Evolutionary conservation across 2,888 invertebrate species (phyloP).

Genomic region (Druceiella hillmani): DNA sequence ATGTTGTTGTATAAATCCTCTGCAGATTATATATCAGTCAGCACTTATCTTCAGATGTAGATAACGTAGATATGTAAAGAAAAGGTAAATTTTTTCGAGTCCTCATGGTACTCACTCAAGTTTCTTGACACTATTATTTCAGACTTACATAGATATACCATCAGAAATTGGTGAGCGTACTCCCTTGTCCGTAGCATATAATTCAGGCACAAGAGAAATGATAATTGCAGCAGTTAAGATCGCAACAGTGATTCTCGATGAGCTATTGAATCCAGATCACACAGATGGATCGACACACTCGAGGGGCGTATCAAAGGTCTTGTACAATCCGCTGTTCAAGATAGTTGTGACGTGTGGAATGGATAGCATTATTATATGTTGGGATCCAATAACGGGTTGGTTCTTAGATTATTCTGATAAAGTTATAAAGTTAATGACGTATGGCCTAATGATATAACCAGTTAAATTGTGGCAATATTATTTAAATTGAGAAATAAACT

Average conservation of each 20-base stretch:
- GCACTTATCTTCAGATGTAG: too few relatives aligned
- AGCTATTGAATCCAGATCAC: conserved; percentile 58
- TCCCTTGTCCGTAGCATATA: conserved; percentile 58
- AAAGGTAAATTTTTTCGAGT: too few relatives aligned
- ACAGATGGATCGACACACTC: conserved; percentile 71
- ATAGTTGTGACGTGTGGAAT: conserved; percentile 70
- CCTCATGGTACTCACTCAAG: too few relatives aligned
- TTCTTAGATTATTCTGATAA: too few relatives aligned
- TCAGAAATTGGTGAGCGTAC: conserved; percentile 56
- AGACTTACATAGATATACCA: conserved; percentile 63
- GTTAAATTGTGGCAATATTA: too few relatives aligned
- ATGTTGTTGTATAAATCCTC: too few relatives aligned
- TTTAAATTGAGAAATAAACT: too few relatives aligned
- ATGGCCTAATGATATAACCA: too few relatives aligned
- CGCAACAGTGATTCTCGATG: conserved; percentile 59
- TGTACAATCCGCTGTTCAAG: conserved; percentile 73
- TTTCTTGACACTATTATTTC: too few relatives aligned
- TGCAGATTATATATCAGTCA: too few relatives aligned
- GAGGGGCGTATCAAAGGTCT: conserved; percentile 62
- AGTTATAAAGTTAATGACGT: too few relatives aligned
- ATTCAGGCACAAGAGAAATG: conserved; percentile 58
- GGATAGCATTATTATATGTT: conserved; percentile 76
- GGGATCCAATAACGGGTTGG: conserved; percentile 73
- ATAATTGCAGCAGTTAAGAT: conserved; percentile 61
- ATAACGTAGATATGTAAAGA: too few relatives aligned